Evolutionary conservation across 1,140 invertebrate genomes (phyloP).

Genomic region (Rhyzopertha dominica): DNA sequence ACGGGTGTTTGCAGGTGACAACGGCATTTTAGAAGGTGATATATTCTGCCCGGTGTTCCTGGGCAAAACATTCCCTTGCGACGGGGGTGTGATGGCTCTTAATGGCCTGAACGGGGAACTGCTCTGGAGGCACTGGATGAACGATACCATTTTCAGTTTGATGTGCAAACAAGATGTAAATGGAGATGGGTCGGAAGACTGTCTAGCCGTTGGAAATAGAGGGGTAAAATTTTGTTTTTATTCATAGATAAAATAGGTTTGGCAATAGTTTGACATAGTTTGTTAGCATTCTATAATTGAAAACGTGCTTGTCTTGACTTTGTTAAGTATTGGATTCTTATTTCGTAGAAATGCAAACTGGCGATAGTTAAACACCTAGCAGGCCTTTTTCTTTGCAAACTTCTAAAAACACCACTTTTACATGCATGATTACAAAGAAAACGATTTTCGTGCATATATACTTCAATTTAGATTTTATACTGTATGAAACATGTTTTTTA

Average conservation of each 20-base stretch:
- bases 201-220: constrained; percentile 65
- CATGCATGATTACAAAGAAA: too few relatives aligned
- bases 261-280: constrained; percentile 1
- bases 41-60: constrained; percentile 63
- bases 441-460: too few relatives aligned
- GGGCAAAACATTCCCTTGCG: constrained; percentile 58
- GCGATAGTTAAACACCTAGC: too few relatives aligned
- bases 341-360: too few relatives aligned
- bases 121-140: constrained; percentile 72
- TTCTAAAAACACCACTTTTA: too few relatives aligned
- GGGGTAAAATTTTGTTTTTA: constrained; percentile 55
- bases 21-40: constrained; percentile 32
- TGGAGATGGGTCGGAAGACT: constrained; percentile 65
- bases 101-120: constrained; percentile 66
- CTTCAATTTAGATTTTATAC: too few relatives aligned
- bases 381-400: too few relatives aligned
- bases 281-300: background rate
- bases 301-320: background rate
- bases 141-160: constrained; percentile 68
- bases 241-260: constrained; percentile 8
- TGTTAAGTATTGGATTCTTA: constrained; percentile 1
- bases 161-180: constrained; percentile 73
- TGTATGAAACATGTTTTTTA: too few relatives aligned
- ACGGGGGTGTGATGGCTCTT: constrained; percentile 72
- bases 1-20: constrained; percentile 37